Base-by-base conservation (phyloP, 2,888 invertebrate species). In the Thecocarcelia acutangulata region DNA sequence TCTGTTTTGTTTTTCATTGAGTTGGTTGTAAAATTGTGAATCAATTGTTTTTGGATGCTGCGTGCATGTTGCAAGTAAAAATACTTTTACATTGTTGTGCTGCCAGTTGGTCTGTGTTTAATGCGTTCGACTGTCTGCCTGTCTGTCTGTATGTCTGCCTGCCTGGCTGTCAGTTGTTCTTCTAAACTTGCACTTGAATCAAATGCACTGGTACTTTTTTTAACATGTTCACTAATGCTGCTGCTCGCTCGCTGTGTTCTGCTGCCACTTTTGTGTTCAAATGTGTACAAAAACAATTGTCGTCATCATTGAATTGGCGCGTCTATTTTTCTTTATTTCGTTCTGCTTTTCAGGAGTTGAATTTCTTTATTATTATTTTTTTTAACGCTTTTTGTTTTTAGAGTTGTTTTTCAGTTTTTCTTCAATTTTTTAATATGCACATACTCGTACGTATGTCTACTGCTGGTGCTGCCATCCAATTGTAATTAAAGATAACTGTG, bases 301-400 rank as follows among this genome's bases (percentile, higher is more conserved):
- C 52, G 52, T 61, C 68, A 46, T 76, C 81, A 69, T 69, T 82
- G 74, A 77, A 74, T 77, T 82, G 77, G 64, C 77, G 81, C 81
- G 73, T 74, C 74, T 58, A 66, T 46, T 52, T 54, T 68, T 64
- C 40, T 66, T 44, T 37, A 48, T 52, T 61, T 79, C 42, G 44
- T 68, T 63, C 50, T 17, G 12, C 44, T 54, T 69, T 77, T 69
- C 52, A 69, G 77, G 64, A 69, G 64, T 28, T 73, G 46, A 50
- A 75, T 74, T 79, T 42, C 24, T 72, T 64, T 66, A 50, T 75
- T 58, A 40, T 58, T 48, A n/a, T 17, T 24, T 24, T 40, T 48
- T 58, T 19, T 5, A 24, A 5, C 5, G 24, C 44, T 44, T 24
- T 40, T 28, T 50, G 13, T 52, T 33, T 8, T 33, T 33, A 9